These are phyloP conservation scores for Helleia helle DNA, from an alignment of 2,888 invertebrate species.

Conservation along the genomic window DNA sequence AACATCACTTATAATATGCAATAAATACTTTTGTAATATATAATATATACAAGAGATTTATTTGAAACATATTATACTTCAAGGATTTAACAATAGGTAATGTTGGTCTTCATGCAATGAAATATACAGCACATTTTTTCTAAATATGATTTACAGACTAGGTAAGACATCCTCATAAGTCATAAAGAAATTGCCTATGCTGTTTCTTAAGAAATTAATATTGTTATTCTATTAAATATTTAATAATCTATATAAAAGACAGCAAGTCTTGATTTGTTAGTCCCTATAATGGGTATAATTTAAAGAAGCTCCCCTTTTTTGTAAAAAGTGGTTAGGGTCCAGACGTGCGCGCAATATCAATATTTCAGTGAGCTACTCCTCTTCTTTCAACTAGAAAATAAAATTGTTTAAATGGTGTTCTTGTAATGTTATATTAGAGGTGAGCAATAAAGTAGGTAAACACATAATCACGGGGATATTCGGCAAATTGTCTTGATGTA, in stretches of 20 bases:
- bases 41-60: background rate
- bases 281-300: background rate
- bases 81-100: background rate
- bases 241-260: conserved; percentile 5
- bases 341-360: conserved; percentile 2
- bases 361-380: background rate
- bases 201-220: conserved; percentile 3
- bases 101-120: background rate
- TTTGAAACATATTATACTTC: background rate
- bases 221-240: conserved; percentile 8
- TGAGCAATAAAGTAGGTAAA: conserved; percentile 2
- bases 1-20: too few species aligned
- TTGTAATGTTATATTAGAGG: conserved; percentile 4
- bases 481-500: background rate
- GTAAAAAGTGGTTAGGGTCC: conserved; percentile 2
- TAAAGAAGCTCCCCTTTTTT: conserved; percentile 1
- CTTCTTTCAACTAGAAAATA: background rate
- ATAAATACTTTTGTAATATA: too few species aligned
- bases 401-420: conserved; percentile 6
- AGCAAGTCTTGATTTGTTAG: conserved; percentile 1
- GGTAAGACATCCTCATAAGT: conserved; percentile 1
- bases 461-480: too few species aligned
- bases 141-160: background rate
- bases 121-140: conserved; percentile 2
- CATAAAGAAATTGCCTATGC: conserved; percentile 4